phyloP scores from a whole-genome alignment of 2,113 vertebrate genomes.

The Rallus limicola region DNA sequence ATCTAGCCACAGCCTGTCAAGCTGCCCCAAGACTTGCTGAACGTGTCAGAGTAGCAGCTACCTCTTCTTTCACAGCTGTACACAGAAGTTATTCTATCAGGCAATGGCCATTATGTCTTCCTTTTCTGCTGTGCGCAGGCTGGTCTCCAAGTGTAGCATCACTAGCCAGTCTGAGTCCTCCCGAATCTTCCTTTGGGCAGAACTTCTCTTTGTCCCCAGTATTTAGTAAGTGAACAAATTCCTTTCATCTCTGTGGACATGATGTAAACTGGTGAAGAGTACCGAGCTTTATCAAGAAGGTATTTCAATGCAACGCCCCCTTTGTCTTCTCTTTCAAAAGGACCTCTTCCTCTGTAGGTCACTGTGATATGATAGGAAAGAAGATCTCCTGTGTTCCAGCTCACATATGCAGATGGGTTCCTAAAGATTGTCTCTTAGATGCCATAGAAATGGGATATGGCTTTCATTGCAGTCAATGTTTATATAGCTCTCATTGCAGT shows the following conservation, averaged over 20 bases:
- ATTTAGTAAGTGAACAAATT: not conserved
- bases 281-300: not conserved
- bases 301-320: not conserved
- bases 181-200: not conserved
- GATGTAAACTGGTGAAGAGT: not conserved
- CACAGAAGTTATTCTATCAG: not conserved
- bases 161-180: not conserved
- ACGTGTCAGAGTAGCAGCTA: not conserved
- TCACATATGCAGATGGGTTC: not conserved
- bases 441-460: not conserved
- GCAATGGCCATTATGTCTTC: not conserved
- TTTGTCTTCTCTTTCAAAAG: not conserved
- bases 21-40: not conserved
- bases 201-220: not conserved
- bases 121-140: not conserved
- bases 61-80: not conserved
- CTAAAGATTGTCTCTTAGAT: not conserved
- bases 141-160: not conserved
- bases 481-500: not conserved
- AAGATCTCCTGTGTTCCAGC: not conserved
- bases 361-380: not conserved
- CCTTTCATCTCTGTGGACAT: not conserved
- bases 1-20: not conserved
- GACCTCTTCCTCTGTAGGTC: not conserved
- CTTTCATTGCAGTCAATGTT: not conserved